Percentiles rank a stretch among this genome's conserved stretches.
phyloP scores from a whole-genome alignment of 2,888 invertebrate genomes.

The Nemotelus nigrinus region DNA sequence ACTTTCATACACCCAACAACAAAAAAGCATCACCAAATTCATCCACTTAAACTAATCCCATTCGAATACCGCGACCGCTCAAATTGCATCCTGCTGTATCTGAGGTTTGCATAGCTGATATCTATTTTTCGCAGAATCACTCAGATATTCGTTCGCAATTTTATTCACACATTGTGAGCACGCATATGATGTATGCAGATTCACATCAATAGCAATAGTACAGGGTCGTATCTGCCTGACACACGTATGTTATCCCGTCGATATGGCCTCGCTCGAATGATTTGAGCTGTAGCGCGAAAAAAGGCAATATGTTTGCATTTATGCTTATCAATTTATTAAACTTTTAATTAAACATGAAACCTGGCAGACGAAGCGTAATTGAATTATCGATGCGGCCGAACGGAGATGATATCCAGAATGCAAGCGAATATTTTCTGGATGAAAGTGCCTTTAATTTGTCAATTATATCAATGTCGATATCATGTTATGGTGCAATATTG shows the following conservation, averaged over 20 bases:
- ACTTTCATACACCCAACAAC: too few species aligned
- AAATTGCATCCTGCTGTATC: too few species aligned
- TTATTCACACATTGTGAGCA: too few species aligned
- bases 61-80: too few species aligned
- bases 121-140: too few species aligned
- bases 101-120: too few species aligned
- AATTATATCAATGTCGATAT: conserved; percentile 28
- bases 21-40: too few species aligned
- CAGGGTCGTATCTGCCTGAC: too few species aligned
- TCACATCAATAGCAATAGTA: neutral
- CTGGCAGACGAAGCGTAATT: conserved; percentile 31
- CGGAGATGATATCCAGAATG: conserved; percentile 9
- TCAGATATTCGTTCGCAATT: too few species aligned
- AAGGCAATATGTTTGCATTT: conserved; percentile 35
- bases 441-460: conserved; percentile 24
- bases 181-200: neutral
- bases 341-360: conserved; percentile 43
- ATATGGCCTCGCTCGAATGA: neutral
- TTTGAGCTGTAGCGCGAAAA: neutral
- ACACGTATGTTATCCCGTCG: neutral
- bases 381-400: conserved; percentile 33
- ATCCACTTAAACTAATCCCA: too few species aligned
- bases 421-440: neutral
- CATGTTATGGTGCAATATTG: neutral
- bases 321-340: conserved; percentile 44